These are phyloP conservation scores for Prunella fulvescens DNA, from an alignment of 2,113 vertebrate genomes.

Conservation along the genomic window DNA sequence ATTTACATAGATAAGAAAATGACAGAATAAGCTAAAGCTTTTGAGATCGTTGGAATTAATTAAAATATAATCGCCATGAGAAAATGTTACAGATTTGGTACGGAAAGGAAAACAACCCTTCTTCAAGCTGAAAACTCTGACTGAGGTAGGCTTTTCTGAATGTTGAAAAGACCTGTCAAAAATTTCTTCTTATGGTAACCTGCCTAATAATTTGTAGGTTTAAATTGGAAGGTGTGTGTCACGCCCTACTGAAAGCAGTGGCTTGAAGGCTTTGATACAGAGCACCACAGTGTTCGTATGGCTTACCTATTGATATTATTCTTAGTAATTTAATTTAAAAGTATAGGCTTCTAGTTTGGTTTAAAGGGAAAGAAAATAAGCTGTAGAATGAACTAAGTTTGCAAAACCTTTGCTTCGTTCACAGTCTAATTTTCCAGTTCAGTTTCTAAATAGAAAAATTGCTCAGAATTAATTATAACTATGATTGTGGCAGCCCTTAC, in stretches of 20 bases:
- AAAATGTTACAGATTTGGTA: background rate
- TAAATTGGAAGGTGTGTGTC: background rate
- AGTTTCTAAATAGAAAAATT: background rate
- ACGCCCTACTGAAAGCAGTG: accelerated
- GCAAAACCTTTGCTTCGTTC: background rate
- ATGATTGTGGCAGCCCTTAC: background rate
- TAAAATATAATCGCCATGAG: background rate
- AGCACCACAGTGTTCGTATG: background rate
- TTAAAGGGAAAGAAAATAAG: background rate
- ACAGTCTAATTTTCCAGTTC: background rate
- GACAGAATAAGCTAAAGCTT: background rate
- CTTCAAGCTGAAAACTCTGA: background rate
- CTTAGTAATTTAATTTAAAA: background rate
- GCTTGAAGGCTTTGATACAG: background rate
- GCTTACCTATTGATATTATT: background rate
- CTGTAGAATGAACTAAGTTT: background rate
- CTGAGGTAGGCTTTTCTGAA: background rate
- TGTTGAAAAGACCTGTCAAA: background rate
- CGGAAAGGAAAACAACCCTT: background rate
- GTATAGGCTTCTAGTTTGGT: background rate
- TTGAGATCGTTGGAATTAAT: background rate
- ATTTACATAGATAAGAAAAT: background rate
- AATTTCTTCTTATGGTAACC: background rate
- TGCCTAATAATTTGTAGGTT: background rate
- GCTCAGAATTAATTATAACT: background rate